Evolutionary conservation across 2,888 invertebrate species (phyloP).

Genomic region (Zootermopsis nevadensis): DNA sequence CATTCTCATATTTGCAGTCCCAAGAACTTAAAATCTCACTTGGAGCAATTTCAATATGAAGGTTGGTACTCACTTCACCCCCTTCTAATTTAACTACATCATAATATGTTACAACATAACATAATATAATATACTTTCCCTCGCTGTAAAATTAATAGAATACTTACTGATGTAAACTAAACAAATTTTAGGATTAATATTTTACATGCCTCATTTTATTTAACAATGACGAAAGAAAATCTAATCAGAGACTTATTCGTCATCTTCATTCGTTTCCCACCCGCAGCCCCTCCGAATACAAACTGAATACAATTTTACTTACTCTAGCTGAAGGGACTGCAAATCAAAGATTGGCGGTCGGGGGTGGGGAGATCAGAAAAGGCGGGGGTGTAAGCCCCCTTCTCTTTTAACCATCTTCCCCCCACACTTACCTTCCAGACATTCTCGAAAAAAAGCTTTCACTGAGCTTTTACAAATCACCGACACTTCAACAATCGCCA

Average conservation of each 20-base stretch:
- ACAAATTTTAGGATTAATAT: not conserved
- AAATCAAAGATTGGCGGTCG: not conserved
- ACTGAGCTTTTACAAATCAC: conserved; percentile 9
- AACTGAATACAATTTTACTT: conserved; percentile 15
- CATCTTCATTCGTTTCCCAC: not conserved
- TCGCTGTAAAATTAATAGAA: too few species aligned
- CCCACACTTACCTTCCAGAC: conserved; percentile 1
- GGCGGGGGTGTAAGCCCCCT: not conserved
- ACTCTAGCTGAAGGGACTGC: not conserved
- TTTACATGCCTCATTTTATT: not conserved
- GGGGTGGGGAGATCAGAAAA: not conserved
- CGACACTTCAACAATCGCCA: conserved; percentile 32
- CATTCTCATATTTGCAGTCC: too few species aligned
- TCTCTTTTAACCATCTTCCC: conserved; percentile 2
- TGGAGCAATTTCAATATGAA: too few species aligned
- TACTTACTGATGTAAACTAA: too few species aligned
- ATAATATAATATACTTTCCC: too few species aligned
- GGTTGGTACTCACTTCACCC: too few species aligned
- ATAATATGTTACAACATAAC: too few species aligned
- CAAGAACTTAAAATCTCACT: too few species aligned
- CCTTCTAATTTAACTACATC: too few species aligned
- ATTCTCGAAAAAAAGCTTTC: not conserved
- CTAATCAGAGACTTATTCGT: not conserved
- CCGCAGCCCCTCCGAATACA: not conserved
- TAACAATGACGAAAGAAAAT: not conserved